A percentile compares a stretch with the other conserved stretches of the same genome.
These are phyloP conservation scores for Melanotaenia duboulayi DNA, from an alignment of 2,113 vertebrate genomes.

Conservation along the genomic window DNA sequence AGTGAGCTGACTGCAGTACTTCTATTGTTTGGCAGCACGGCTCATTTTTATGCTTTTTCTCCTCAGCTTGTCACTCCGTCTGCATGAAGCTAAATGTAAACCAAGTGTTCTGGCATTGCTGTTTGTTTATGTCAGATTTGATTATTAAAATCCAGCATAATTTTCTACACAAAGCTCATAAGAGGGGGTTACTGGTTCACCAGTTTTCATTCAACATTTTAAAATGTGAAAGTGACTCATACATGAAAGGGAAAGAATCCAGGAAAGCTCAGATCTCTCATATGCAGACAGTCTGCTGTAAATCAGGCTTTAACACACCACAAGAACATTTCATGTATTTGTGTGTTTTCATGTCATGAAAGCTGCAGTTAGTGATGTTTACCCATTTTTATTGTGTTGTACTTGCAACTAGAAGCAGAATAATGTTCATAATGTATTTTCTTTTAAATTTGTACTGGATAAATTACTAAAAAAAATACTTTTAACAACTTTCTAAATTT, in stretches of 20 bases:
- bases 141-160: background rate
- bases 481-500: too few species aligned
- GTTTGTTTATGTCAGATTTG: background rate
- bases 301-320: background rate
- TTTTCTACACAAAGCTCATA: background rate
- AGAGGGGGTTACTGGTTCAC: background rate
- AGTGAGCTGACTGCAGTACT: slow-evolving; percentile 73
- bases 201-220: slow-evolving; percentile 1
- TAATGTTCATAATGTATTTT: too few species aligned
- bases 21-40: slow-evolving; percentile 67
- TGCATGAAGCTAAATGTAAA: slow-evolving; percentile 9
- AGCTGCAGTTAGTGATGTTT: background rate
- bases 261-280: background rate
- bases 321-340: background rate
- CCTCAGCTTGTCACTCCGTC: slow-evolving; percentile 29
- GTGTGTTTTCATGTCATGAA: slow-evolving; percentile 1
- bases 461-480: too few species aligned
- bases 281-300: background rate
- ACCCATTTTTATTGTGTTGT: too few species aligned
- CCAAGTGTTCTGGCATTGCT: background rate
- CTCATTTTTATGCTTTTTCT: slow-evolving; percentile 43
- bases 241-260: background rate
- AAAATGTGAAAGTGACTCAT: background rate
- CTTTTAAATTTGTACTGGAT: too few species aligned
- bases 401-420: too few species aligned